Percentiles rank a stretch among this genome's conserved stretches.
Evolutionary conservation across 2,113 vertebrate species (phyloP).

Genomic region (Cinclus mexicanus): DNA sequence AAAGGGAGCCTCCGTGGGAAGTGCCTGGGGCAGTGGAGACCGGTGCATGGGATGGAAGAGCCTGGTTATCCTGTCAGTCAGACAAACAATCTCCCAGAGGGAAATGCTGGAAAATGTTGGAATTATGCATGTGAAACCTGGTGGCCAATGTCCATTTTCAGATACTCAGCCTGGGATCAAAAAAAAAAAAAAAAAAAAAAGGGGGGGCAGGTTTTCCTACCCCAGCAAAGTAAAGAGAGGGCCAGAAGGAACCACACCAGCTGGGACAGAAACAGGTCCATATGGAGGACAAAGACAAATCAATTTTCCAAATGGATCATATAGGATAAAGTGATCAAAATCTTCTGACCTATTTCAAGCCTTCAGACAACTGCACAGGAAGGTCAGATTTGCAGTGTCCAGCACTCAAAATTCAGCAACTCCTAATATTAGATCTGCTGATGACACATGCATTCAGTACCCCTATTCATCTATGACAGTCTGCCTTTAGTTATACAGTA

Average conservation of each 20-base stretch:
- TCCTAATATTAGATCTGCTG: background rate
- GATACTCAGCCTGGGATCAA: background rate
- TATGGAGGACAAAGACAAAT: background rate
- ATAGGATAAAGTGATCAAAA: background rate
- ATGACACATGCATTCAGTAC: background rate
- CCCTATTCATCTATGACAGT: background rate
- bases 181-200: background rate
- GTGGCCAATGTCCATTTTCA: background rate
- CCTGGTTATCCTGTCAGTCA: background rate
- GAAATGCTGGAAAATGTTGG: background rate
- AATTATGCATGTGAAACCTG: background rate
- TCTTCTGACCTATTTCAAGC: background rate
- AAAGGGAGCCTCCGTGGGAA: background rate
- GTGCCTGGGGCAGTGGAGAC: background rate
- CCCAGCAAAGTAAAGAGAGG: background rate
- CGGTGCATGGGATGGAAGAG: background rate
- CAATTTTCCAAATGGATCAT: background rate
- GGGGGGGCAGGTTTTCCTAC: background rate
- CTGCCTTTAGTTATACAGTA: background rate
- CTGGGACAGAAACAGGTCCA: background rate
- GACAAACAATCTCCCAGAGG: background rate
- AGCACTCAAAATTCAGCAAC: background rate
- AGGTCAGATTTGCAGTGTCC: background rate
- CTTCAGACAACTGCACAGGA: background rate
- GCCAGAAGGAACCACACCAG: background rate